Conservation (phyloP, 1,140 invertebrate species). For the Rhopalosiphum padi region DNA sequence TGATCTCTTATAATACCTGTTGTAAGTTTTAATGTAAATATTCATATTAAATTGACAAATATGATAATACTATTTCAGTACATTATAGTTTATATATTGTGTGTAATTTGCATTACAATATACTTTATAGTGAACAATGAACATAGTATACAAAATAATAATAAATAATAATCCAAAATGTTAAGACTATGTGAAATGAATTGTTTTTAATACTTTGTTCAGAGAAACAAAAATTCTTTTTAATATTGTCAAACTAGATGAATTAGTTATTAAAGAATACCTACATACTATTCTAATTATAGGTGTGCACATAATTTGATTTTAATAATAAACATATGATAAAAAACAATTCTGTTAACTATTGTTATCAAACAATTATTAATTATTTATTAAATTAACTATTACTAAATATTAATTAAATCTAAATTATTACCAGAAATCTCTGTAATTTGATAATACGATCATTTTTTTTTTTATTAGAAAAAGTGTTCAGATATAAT, state of each 20-base stretch:
- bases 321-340: no score
- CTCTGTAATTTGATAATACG: neutral
- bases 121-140: neutral
- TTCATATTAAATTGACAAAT: neutral
- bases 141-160: neutral
- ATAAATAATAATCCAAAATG: neutral
- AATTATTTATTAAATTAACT: no score
- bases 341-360: no score
- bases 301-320: neutral
- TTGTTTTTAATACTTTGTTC: neutral
- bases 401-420: no score
- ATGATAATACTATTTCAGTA: neutral
- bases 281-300: no score
- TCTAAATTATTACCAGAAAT: neutral
- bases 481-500: neutral
- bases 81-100: neutral
- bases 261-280: neutral
- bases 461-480: neutral
- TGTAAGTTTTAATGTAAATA: neutral
- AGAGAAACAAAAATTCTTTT: neutral
- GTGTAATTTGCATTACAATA: neutral
- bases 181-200: neutral
- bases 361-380: no score
- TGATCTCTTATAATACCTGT: constrained; percentile 27
- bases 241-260: neutral